A percentile compares a stretch with the other conserved stretches of the same genome.
Conservation (phyloP, 2,797 vertebrate genomes). For the Tolypeutes matacus region DNA sequence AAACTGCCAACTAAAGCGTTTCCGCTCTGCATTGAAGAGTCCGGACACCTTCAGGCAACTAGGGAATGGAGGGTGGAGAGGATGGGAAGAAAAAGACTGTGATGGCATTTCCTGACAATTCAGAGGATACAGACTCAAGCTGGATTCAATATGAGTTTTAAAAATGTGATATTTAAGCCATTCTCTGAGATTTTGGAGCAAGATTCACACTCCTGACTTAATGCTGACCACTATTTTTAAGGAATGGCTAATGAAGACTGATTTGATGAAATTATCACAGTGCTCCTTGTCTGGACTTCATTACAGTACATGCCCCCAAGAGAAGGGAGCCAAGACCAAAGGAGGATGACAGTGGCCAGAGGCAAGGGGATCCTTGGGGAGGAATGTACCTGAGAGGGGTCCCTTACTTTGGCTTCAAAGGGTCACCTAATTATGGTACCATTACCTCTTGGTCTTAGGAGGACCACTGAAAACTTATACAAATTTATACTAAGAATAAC, state of each 20-base stretch:
- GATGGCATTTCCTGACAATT: not conserved
- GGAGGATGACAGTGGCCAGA: accelerated
- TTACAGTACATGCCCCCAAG: not conserved
- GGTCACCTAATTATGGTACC: not conserved
- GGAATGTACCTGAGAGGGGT: not conserved
- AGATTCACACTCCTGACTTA: not conserved
- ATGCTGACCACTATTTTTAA: not conserved
- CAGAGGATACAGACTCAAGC: not conserved
- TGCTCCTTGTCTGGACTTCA: not conserved
- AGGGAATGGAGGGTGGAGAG: accelerated
- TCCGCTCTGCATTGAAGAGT: not conserved
- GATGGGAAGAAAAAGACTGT: not conserved
- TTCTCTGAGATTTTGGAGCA: not conserved
- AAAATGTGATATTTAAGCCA: not conserved
- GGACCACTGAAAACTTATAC: not conserved
- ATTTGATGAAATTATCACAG: not conserved
- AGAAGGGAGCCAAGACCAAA: not conserved
- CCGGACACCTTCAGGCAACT: not conserved
- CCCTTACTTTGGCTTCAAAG: not conserved
- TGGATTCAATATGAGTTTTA: not conserved
- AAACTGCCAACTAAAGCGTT: not conserved
- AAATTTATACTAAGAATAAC: not conserved
- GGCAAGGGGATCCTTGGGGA: not conserved
- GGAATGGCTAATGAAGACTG: not conserved
- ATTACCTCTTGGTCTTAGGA: not conserved